phyloP scores from a whole-genome alignment of 2,797 vertebrate species.

The Liparis tanakae region DNA sequence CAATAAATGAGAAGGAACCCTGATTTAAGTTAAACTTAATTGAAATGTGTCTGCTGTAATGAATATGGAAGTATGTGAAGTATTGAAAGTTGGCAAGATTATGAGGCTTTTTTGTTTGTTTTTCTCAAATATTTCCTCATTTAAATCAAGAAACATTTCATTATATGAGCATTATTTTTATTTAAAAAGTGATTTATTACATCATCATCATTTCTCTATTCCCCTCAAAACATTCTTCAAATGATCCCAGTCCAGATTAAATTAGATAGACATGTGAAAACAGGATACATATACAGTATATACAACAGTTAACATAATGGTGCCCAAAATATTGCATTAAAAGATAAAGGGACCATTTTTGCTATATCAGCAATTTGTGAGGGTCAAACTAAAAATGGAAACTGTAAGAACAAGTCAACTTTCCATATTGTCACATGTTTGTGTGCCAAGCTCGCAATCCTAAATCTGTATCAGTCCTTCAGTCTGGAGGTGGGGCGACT shows the following conservation, averaged over 20 bases:
- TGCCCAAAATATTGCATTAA: not conserved
- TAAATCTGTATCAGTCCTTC: conserved; percentile 53
- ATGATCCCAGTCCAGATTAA: not conserved
- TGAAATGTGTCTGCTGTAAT: not conserved
- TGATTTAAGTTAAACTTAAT: not conserved
- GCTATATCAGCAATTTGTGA: not conserved
- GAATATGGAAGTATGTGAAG: not conserved
- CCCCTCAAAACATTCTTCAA: not conserved
- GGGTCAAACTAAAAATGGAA: not conserved
- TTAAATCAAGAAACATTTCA: not conserved
- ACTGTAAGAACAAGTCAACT: not conserved
- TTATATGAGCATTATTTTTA: not conserved
- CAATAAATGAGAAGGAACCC: not conserved
- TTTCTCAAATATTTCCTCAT: not conserved
- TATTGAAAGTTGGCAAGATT: not conserved
- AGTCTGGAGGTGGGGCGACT: conserved; percentile 56
- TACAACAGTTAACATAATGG: not conserved
- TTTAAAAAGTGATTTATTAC: not conserved
- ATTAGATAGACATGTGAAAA: not conserved
- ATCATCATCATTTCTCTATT: no score
- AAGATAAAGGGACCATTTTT: not conserved
- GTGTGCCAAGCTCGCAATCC: conserved; percentile 13
- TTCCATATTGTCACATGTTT: conserved; percentile 3
- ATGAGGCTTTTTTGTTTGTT: not conserved
- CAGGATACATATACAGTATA: no score